Evolutionary conservation across 2,113 vertebrate species (phyloP), one percentile per base, ranked within the genome.

Genomic region (Colaptes auratus): DNA sequence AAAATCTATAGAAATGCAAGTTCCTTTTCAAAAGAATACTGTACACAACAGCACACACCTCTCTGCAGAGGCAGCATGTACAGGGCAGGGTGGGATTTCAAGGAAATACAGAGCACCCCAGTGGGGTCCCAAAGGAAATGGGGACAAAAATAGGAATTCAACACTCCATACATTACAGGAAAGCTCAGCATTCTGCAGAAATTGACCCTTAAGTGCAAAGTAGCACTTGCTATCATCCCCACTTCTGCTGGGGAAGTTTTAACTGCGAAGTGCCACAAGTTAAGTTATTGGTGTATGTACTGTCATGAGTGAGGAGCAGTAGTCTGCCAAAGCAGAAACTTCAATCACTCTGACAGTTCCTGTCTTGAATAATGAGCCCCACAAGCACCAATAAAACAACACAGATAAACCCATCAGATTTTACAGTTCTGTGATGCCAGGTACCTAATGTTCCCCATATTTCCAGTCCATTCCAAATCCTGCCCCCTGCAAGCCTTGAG

Each of bases 101-200:
- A 18, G 19, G 27, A 52, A 72, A n/a, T 5, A 48, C 21, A 36
- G 52, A 79, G 39, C 13, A 79, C 16, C 35, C 39, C 65, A 55
- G 16, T 2, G 6, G 10, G 8, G 5, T 39, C 12, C 27, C 35
- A n/a, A 28, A 75, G 39, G 21, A 64, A 86, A 75, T 0, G 2
- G 6, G 9, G 28, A 25, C 50, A 46, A 53, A 65, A 75, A 16
- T 0, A 8, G 18, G 27, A 72, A 20, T 28, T 48, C 36, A 36
- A 67, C 1, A 0, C 33, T 44, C 33, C 7, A 0, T 2, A 39
- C 4, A 7, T 56, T 6, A 44, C 0, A 64, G 42, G 5, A 58
- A 60, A 64, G 25, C 28, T 78, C 70, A 55, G 19, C 9, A 18
- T 28, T 31, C 27, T 50, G 20, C 2, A 67, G 61, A 58, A 78